A percentile compares a stretch with the other conserved stretches of the same genome.
phyloP scores from a whole-genome alignment of 2,888 invertebrate species.

The Glyphotaelius pellucidus region DNA sequence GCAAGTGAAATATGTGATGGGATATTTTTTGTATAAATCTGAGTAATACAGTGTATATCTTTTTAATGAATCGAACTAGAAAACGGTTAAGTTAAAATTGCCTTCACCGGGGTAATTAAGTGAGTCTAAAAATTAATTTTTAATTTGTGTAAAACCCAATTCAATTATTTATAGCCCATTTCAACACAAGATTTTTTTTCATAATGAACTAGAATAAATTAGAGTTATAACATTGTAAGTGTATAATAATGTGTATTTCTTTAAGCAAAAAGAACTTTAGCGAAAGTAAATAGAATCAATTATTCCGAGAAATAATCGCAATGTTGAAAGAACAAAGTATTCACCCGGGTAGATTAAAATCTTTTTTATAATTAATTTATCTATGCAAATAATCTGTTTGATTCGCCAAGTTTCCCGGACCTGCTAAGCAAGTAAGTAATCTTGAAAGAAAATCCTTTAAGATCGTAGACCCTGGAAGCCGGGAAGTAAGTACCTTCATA shows the following conservation, averaged over 20 bases:
- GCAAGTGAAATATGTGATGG: too few relatives aligned
- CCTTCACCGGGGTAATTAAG: too few relatives aligned
- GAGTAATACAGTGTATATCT: too few relatives aligned
- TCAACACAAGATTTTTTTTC: too few relatives aligned
- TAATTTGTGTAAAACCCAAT: too few relatives aligned
- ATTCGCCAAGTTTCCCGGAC: background rate
- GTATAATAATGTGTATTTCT: background rate
- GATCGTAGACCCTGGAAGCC: background rate
- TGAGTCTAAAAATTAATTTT: too few relatives aligned
- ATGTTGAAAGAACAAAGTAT: background rate
- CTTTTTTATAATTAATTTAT: background rate
- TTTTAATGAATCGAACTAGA: too few relatives aligned
- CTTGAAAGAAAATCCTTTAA: background rate
- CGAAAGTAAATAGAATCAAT: background rate
- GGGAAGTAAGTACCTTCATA: slow-evolving; percentile 18
- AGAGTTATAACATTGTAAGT: too few relatives aligned
- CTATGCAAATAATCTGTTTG: background rate
- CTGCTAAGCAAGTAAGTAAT: background rate
- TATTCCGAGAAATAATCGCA: background rate
- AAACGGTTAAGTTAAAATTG: too few relatives aligned
- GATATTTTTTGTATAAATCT: too few relatives aligned
- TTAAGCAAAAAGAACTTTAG: background rate
- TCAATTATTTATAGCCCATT: too few relatives aligned
- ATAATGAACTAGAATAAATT: too few relatives aligned
- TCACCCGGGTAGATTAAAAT: background rate